Evolutionary conservation across 2,888 invertebrate species (phyloP).

Genomic region (Tetramorium bicarinatum): DNA sequence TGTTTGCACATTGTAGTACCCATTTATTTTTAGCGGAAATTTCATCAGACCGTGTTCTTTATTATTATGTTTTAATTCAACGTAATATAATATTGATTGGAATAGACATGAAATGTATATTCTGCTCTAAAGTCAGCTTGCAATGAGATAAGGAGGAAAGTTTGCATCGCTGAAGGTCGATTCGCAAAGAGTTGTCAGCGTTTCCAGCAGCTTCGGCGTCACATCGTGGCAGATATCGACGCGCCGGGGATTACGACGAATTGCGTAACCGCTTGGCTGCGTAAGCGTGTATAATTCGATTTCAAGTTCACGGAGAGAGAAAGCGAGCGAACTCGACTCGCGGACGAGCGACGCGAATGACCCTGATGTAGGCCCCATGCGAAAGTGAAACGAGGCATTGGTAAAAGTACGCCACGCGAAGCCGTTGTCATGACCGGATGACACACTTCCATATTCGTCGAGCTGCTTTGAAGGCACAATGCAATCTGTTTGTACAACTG

Average conservation of each 20-base stretch:
- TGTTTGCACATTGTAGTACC: neutral
- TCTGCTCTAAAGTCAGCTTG: neutral
- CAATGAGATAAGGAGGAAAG: neutral
- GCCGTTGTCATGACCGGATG: constrained; percentile 39
- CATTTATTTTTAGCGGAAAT: constrained; percentile 11
- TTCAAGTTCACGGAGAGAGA: constrained; percentile 78
- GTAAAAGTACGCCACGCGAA: constrained; percentile 13
- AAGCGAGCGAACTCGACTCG: constrained; percentile 59
- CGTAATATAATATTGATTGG: neutral
- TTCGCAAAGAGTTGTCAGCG: neutral
- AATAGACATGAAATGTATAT: neutral
- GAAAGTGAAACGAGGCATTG: constrained; percentile 51
- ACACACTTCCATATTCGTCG: constrained; percentile 39
- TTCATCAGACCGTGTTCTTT: neutral
- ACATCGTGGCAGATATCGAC: constrained; percentile 27
- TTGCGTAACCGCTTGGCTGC: constrained; percentile 73
- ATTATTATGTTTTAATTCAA: neutral
- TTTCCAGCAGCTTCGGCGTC: constrained; percentile 57
- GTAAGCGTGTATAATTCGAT: constrained; percentile 75
- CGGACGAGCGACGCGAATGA: constrained; percentile 43
- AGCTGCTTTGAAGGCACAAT: neutral
- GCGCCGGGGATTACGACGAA: constrained; percentile 58
- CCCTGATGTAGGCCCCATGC: constrained; percentile 39
- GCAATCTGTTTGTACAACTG: constrained; percentile 20
- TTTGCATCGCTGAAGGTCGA: neutral